Evolutionary conservation across 2,888 invertebrate genomes (phyloP).

Genomic region (Machimus rusticus): DNA sequence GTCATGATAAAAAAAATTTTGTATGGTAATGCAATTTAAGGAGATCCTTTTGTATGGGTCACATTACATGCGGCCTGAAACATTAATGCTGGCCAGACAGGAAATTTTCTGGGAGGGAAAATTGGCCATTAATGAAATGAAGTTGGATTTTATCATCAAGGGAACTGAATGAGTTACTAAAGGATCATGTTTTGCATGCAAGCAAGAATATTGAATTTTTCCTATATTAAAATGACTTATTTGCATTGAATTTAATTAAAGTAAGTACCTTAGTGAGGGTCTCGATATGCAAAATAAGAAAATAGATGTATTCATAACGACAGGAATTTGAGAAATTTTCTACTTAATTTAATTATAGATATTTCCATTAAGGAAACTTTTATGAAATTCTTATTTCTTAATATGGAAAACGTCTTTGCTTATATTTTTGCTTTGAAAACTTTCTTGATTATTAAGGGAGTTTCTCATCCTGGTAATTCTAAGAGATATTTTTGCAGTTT

Average conservation of each 20-base stretch:
- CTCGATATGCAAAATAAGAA: background rate
- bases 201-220: background rate
- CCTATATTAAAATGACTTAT: background rate
- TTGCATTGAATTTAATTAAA: background rate
- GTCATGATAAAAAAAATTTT: background rate
- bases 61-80: background rate
- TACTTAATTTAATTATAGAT: background rate
- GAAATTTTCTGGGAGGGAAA: background rate
- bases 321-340: background rate
- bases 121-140: background rate
- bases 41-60: background rate
- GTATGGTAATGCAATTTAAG: background rate
- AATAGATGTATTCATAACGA: background rate
- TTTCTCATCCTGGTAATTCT: background rate
- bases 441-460: background rate
- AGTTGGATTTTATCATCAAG: background rate
- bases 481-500: background rate
- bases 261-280: background rate
- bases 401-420: background rate
- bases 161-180: background rate
- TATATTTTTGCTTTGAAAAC: background rate
- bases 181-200: background rate
- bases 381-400: background rate
- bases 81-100: background rate
- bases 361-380: background rate